Evolutionary conservation across 2,797 vertebrate genomes (phyloP), one percentile per base, ranked within the genome.

Genomic region (Eleutherodactylus coqui): DNA sequence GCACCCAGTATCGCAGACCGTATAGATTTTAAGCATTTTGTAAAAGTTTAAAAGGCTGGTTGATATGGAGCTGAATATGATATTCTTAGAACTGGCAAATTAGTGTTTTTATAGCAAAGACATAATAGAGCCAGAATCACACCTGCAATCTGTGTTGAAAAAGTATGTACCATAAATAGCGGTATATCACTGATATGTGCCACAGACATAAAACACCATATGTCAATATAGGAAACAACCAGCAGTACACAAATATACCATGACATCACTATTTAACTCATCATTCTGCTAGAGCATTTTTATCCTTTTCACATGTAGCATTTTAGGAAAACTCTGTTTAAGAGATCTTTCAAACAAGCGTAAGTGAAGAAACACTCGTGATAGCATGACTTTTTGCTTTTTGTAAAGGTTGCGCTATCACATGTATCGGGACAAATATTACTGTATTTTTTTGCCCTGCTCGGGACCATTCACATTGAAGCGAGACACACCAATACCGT

Each of bases 161-260:
- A 24, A 70, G 2, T 10, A n/a, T 38, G 1, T 41, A 21, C 67
- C 21, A 41, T 70, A 70, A 70, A 70, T 70, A 41, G 36, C 67
- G 24, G 67, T 70, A 41, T 21, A 41, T 70, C 36, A n/a, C 19
- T 21, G 36, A 24, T 41, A n/a, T 41, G 11, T 41, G 21, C 36
- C 21, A 5, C 67, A 70, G 67, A 41, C 21, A 41, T 24, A 41
- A 70, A 70, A 70, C 67, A 70, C 36, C 67, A 70, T 70, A 70
- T 70, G 67, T 41, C 34, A 70, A 24, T 70, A 70, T 38, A 70
- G 67, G 67, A 70, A 70, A 36, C 67, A 70, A 70, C 41, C 67
- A 70, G 36, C 67, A 41, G 36, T 41, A 70, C 67, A 70, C 67
- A 70, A 70, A n/a, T 70, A 70, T 24, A 70, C 67, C 41, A 70